Base-by-base conservation (phyloP, 2,797 vertebrate species). In the Brachyrhaphis roseni region DNA sequence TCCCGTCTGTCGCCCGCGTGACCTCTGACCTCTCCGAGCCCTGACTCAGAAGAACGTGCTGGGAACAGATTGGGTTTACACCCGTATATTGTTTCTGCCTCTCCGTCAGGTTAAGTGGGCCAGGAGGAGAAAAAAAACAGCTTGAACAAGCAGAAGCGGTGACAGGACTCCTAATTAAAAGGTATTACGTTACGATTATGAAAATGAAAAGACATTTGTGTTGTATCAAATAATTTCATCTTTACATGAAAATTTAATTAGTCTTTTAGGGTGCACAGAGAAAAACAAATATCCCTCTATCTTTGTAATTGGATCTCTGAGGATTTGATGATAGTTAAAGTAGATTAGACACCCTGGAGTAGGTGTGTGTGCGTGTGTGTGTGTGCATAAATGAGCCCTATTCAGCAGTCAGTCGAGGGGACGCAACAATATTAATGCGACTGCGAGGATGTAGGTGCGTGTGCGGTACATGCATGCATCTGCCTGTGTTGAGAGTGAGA, bases 211-310 rank as follows among this genome's bases (percentile, higher is more conserved):
- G 89, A 92, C 74, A 41, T 93, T 94, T 93, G 91, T 94, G 91
- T 93, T 91, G 81, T 93, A 94, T 94, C 93, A 92, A 93, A 92
- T 93, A 92, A 94, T 93, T 92, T 90, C 85, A 93, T 93, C 92
- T 94, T 92, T 90, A 94, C 94, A 95, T 94, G 92, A 92, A 95
- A 92, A 93, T 94, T 87, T 94, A 95, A 94, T 94, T 93, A 95
- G 92, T 91, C 92, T 94, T 94, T 94, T 94, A 94, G 91, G 92
- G 90, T 93, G 88, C 85, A 91, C 80, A 90, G 89, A 87, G 87
- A 90, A 94, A 95, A 94, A 95, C 93, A 95, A 94, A 94, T 94
- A 94, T 87, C 82, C 91, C 90, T 93, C 92, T 91, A 92, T 95
- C 93, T 94, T 95, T 95, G 93, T 94, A 94, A 94, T 94, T 95